These are phyloP conservation scores for human (Homo sapiens) DNA, from an alignment of 2,113 vertebrate genomes.

Conservation along the genomic window DNA sequence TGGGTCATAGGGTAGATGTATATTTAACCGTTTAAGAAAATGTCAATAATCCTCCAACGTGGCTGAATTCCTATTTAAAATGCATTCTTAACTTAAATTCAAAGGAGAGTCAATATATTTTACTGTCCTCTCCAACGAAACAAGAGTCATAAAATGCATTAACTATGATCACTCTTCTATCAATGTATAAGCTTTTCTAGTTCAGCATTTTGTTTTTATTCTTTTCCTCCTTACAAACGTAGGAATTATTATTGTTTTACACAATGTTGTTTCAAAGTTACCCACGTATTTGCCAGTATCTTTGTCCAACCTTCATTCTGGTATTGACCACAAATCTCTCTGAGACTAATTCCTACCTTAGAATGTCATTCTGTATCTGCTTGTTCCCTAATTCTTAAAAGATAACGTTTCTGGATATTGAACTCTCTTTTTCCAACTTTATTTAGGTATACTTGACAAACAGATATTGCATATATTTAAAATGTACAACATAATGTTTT, in stretches of 20 bases:
- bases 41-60: neutral
- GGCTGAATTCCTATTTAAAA: neutral
- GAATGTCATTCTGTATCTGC: neutral
- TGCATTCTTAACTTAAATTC: neutral
- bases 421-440: neutral
- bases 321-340: neutral
- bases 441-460: neutral
- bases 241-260: neutral
- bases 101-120: neutral
- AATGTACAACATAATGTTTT: neutral
- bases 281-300: neutral
- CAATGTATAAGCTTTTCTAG: neutral
- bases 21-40: neutral
- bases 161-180: neutral
- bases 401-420: neutral
- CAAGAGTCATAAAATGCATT: neutral
- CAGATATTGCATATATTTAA: neutral
- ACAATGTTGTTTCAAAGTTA: neutral
- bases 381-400: neutral
- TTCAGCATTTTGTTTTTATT: neutral
- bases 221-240: neutral
- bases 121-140: neutral
- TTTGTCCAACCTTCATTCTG: neutral
- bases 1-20: too few species aligned
- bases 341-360: neutral